Evolutionary conservation across 2,888 invertebrate genomes (phyloP), one percentile per base, ranked within the genome.

Genomic region (Protophormia terraenovae): DNA sequence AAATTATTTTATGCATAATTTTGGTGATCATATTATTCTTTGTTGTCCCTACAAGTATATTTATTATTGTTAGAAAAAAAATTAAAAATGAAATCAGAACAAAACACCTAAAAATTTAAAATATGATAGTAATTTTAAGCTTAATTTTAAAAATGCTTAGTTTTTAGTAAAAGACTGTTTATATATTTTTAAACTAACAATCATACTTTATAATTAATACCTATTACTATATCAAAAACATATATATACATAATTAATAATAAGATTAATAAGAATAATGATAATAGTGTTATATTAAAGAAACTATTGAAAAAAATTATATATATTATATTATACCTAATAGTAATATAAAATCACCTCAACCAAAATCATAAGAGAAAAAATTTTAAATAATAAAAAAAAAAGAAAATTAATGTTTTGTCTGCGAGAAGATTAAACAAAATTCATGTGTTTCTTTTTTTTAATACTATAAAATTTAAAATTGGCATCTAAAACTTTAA

Each of bases 341-440:
- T 47, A 50, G 60, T 58, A 58, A 58, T 76, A 73, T 69, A 58
- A 69, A 82, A 86, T 80, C 81, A 82, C 78, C 73, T 82, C 78
- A 85, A 85, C 78, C 85, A 85, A 82, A 85, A 85, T 71, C 75
- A 85, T 71, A 81, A 83, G 73, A 75, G 66, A 77, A 87, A 84
- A 81, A 83, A 75, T 72, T 64, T 69, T 35, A 7, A 66, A 29
- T 47, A 87, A 73, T 16, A 88, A 79, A 86, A 73, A 83, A 75
- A 78, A 82, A 38, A 45, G 29, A 69, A 77, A 72, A 53, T 75
- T 64, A 86, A 87, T 87, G 88, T 89, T 89, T 90, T 90, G 89
- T 90, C 89, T 90, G 87, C 88, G 86, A 89, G 88, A 89, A 88
- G 88, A 90, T 90, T 89, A 88, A 90, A 89, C 88, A 89, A 89